Percentiles rank a stretch among this genome's conserved stretches.
Conservation (phyloP, 2,113 vertebrate species). For the Megaptera novaeangliae region DNA sequence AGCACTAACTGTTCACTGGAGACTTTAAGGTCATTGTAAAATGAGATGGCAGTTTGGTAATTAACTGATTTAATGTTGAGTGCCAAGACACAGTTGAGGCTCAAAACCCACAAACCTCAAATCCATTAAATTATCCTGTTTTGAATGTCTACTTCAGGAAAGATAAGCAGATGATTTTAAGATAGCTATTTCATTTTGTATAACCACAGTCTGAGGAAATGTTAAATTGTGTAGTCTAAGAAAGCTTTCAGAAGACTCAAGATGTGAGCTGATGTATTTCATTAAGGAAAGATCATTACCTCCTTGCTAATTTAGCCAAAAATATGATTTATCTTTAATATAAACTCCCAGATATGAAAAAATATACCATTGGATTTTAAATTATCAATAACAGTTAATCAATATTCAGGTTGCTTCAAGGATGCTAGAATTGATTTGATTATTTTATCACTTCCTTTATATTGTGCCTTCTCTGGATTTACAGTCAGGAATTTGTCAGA, state of each 20-base stretch:
- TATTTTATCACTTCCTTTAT: neutral
- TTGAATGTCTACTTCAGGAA: constrained; percentile 12
- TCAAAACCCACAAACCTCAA: constrained; percentile 17
- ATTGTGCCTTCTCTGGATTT: neutral
- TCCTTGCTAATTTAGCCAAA: neutral
- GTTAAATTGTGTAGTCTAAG: neutral
- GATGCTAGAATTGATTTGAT: neutral
- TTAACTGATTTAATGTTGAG: constrained; percentile 46
- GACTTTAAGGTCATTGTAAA: constrained; percentile 1
- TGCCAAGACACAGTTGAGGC: constrained; percentile 20
- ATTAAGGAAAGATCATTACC: constrained; percentile 13
- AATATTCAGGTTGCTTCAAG: neutral
- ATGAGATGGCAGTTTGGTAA: constrained; percentile 25
- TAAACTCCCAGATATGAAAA: neutral
- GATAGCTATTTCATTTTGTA: neutral
- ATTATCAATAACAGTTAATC: neutral
- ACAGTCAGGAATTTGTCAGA: neutral
- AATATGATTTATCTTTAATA: constrained; percentile 5
- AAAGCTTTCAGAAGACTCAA: neutral
- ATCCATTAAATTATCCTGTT: neutral
- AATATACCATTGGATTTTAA: neutral
- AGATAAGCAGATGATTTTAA: constrained; percentile 20
- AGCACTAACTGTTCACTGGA: constrained; percentile 37
- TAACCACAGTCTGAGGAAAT: neutral
- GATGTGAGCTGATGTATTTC: constrained; percentile 5